Evolutionary conservation across 2,797 vertebrate species (phyloP), one percentile per base, ranked within the genome.

Genomic region (Microchirus variegatus): DNA sequence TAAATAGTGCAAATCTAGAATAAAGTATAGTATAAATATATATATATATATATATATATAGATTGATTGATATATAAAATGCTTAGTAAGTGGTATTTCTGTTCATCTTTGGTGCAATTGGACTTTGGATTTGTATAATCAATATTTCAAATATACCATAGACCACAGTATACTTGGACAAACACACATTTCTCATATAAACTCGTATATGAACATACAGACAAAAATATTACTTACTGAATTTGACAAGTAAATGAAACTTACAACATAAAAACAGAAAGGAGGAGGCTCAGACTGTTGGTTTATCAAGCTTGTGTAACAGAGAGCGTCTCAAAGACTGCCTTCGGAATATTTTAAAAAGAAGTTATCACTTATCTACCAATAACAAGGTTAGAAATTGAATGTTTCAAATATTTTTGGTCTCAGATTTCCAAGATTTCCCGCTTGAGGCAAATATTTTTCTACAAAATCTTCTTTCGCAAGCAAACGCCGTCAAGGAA

Each of bases 171-270:
- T 90, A 92, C 88, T 53, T 43, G 54, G 18, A 77, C 87, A 92
- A 92, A 92, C 90, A 92, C 92, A 92, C 88, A 76, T 59, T 85
- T 84, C 41, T 80, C 89, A 91, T 92, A 93, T 91, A 92, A 70
- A 55, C 51, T 54, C 42, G 80, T 90, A 93, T 92, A 93, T 93
- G 90, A 89, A 87, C 89, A 94, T 91, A 94, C 91, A 93, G 47
- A 93, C 90, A 93, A 92, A 91, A 91, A 87, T 70, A 66, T 53
- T 92, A 92, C 91, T 92, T 91, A 90, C 87, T 89, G 55, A 78
- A 67, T 74, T 0, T 42, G 8, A 79, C n/a, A 75, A 67, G 26
- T 57, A 73, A 54, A 69, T 26, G 10, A 75, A 73, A 77, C 60
- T 61, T 17, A 78, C 59, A 75, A 79, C n/a, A 46, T 53, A 67